A percentile compares a stretch with the other conserved stretches of the same genome.
phyloP scores from a whole-genome alignment of 1,140 invertebrate genomes.

The Stegodyphus dumicola region DNA sequence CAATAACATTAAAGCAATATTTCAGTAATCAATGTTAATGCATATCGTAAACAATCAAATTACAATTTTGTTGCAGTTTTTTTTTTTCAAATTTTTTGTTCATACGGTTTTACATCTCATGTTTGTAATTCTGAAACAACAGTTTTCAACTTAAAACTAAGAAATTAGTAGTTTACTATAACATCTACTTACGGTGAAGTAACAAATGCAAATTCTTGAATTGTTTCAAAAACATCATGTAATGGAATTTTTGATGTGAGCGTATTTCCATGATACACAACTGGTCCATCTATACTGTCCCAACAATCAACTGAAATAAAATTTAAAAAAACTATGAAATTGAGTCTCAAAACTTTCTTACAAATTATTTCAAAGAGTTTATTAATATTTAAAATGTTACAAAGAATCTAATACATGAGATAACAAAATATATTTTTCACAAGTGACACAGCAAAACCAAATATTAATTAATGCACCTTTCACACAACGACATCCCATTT shows the following conservation, averaged over 20 bases:
- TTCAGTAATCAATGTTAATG: too few relatives aligned
- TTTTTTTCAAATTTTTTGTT: too few relatives aligned
- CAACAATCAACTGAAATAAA: conserved; percentile 72
- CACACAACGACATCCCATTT: conserved; percentile 70
- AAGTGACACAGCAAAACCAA: background rate
- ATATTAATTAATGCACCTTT: conserved; percentile 66
- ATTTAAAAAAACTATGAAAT: background rate
- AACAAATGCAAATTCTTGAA: conserved; percentile 73
- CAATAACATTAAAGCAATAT: too few relatives aligned
- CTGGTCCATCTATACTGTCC: conserved; percentile 70
- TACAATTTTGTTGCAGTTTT: too few relatives aligned
- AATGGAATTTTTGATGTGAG: conserved; percentile 73
- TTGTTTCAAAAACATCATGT: conserved; percentile 71
- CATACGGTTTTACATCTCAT: too few relatives aligned
- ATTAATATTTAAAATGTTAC: background rate
- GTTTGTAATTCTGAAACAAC: too few relatives aligned
- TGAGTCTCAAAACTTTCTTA: background rate
- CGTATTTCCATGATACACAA: conserved; percentile 74
- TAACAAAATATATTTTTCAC: background rate
- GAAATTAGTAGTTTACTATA: background rate
- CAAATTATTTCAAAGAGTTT: background rate
- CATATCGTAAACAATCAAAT: too few relatives aligned
- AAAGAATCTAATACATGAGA: background rate
- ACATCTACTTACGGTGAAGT: conserved; percentile 67
- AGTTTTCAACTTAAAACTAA: too few relatives aligned